phyloP scores from a whole-genome alignment of 2,888 invertebrate genomes.

The Sphaerophoria rueppellii region DNA sequence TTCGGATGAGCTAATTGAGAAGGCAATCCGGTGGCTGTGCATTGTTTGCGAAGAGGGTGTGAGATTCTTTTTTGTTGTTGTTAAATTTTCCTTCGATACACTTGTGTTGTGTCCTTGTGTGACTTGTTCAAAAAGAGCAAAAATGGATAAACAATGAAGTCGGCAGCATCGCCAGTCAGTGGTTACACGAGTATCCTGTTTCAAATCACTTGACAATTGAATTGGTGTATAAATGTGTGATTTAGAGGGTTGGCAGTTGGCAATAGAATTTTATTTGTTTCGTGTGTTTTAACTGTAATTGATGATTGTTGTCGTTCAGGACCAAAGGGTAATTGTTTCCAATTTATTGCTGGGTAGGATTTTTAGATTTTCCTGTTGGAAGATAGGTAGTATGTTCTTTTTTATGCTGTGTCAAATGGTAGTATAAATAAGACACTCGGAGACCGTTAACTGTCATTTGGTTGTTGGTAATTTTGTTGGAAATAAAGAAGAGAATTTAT shows the following conservation, averaged over 20 bases:
- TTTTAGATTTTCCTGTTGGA: conserved; percentile 1
- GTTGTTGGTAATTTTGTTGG: not conserved
- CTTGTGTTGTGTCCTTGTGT: too few relatives aligned
- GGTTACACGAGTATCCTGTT: conserved; percentile 82
- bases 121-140: conserved; percentile 40
- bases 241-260: conserved; percentile 63
- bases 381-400: not conserved
- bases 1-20: conserved; percentile 70
- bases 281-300: conserved; percentile 58
- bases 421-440: conserved; percentile 31
- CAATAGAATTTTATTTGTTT: conserved; percentile 48
- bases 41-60: conserved; percentile 16
- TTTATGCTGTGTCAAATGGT: conserved; percentile 27
- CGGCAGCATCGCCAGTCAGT: conserved; percentile 70
- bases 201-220: conserved; percentile 80
- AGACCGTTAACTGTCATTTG: conserved; percentile 26
- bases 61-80: not conserved
- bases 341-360: conserved; percentile 32
- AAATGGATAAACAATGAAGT: conserved; percentile 54
- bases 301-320: conserved; percentile 68
- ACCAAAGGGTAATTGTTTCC: conserved; percentile 66
- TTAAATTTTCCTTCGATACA: not conserved
- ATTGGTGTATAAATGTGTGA: conserved; percentile 73
- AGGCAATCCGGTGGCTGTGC: conserved; percentile 34
- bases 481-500: too few relatives aligned